phyloP scores from a whole-genome alignment of 2,888 invertebrate species.

The Microdon myrmicae region DNA sequence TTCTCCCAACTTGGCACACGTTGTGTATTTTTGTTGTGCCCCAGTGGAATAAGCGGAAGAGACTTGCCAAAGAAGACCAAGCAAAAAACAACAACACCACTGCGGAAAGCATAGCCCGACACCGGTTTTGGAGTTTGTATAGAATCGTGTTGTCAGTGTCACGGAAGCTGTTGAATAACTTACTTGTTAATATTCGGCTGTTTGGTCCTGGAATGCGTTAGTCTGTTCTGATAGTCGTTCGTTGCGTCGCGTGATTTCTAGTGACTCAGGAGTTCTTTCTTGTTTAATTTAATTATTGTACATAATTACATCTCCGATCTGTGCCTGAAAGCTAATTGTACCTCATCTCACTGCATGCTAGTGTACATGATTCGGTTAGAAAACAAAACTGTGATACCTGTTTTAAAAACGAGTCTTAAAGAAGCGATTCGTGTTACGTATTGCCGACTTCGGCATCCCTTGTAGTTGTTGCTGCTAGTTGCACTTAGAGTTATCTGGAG shows the following conservation, averaged over 20 bases:
- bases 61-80: background rate
- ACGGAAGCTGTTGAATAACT: conserved; percentile 57
- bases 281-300: conserved; percentile 3
- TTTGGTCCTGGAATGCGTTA: conserved; percentile 4
- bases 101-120: conserved; percentile 45
- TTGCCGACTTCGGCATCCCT: conserved; percentile 17
- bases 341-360: conserved; percentile 17
- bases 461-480: conserved; percentile 7
- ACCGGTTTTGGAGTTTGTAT: conserved; percentile 53
- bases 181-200: too few species aligned
- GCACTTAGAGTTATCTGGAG: conserved; percentile 15
- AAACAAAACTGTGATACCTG: conserved; percentile 38
- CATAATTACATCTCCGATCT: conserved; percentile 31
- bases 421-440: too few species aligned
- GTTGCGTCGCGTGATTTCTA: conserved; percentile 56
- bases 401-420: conserved; percentile 10
- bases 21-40: conserved; percentile 24
- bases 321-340: conserved; percentile 39
- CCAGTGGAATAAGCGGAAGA: conserved; percentile 38
- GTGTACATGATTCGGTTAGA: background rate
- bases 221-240: conserved; percentile 37
- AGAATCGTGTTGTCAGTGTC: conserved; percentile 55
- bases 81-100: conserved; percentile 26
- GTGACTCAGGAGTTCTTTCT: conserved; percentile 44
- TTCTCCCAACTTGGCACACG: too few species aligned